These are phyloP conservation scores for Tineola bisselliella DNA, from an alignment of 2,888 invertebrate genomes.

Conservation along the genomic window DNA sequence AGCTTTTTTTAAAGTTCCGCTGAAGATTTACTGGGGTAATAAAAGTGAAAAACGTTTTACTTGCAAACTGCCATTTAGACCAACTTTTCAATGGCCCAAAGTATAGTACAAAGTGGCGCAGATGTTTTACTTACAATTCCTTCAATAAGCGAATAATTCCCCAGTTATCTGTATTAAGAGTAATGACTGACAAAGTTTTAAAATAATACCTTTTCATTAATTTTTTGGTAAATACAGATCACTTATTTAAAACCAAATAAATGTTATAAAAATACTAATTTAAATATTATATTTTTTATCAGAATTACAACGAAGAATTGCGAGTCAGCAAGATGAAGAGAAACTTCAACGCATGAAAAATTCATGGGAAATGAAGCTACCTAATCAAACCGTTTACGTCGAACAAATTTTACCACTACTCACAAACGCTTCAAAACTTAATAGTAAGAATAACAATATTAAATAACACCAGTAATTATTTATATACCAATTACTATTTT, in stretches of 20 bases:
- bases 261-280: background rate
- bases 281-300: constrained; percentile 16
- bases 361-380: constrained; percentile 56
- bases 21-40: constrained; percentile 20
- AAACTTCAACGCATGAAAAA: constrained; percentile 41
- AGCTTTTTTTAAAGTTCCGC: constrained; percentile 22
- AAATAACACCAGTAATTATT: too few species aligned
- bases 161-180: background rate
- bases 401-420: constrained; percentile 52
- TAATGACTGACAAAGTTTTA: background rate
- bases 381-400: constrained; percentile 43
- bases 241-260: background rate
- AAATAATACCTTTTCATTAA: background rate
- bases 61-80: constrained; percentile 16
- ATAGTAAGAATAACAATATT: constrained; percentile 32
- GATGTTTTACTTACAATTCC: constrained; percentile 13
- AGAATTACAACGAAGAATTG: constrained; percentile 50
- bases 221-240: background rate
- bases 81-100: constrained; percentile 20
- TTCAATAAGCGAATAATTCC: background rate
- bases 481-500: too few species aligned
- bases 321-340: constrained; percentile 46
- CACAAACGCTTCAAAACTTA: constrained; percentile 50
- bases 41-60: constrained; percentile 19
- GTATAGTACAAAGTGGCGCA: constrained; percentile 18